Base-by-base conservation (phyloP, 2,888 invertebrate genomes). In the Caenorhabditis uteleia region DNA sequence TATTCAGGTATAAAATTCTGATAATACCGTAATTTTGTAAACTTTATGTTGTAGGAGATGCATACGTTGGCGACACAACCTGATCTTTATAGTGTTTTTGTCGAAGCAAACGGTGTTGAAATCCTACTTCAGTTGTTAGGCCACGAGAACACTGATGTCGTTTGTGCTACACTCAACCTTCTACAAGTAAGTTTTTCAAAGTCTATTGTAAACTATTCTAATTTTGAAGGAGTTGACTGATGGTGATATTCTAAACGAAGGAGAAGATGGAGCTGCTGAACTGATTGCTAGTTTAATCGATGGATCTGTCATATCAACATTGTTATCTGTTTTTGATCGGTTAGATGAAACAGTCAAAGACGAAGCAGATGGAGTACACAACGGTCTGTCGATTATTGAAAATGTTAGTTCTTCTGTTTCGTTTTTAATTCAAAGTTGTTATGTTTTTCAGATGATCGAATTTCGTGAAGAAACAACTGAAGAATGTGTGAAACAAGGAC, bases 91-190 rank as follows among this genome's bases (percentile, higher is more conserved):
- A 91, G 92, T 0, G 84, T 93, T 45, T 87, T 97, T 64, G 92
- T 95, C 1, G 92, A 94, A 73, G 86, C 94, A 47, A 91, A 70
- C 42, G 90, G 93, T 47, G 88, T 97, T 33, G 90, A 92, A 61
- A 92, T 93, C 47, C 85, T 98, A n/a, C 85, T 98, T 36, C 93
- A 95, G 82, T 87, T 98, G 54, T 85, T 98, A 10, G 89, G 91
- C 21, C 98, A 98, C 86, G 95, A 97, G 80, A 98, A 99, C 85
- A 92, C 93, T 40, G 97, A 93, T 78, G 89, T 95, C 71, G 89
- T 91, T 21, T 90, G 91, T 45, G 90, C 90, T 72, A 89, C 91
- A 42, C 89, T 92, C 7, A 87, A 88, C 79, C 83, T 89, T 29
- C 56, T 91, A 50, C 78, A 83, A 61, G 80, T 79, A 20, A n/a